Percentiles rank a stretch among this genome's conserved stretches.
phyloP scores from a whole-genome alignment of 2,113 vertebrate species.

The Myxocyprinus asiaticus region DNA sequence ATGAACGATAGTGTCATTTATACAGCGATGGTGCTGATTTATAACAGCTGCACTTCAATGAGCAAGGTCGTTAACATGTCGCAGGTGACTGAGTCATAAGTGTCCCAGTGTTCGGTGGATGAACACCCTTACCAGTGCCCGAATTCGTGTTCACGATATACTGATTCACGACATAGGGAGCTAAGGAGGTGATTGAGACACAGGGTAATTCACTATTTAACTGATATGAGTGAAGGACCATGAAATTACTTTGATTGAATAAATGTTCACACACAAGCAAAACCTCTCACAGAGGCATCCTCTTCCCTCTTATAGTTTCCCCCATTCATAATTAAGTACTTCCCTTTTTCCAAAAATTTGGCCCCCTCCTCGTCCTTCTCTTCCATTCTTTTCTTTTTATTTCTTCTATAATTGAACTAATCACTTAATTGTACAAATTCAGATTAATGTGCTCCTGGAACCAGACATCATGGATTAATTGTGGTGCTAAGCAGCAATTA shows the following conservation, averaged over 20 bases:
- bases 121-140: no score
- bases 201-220: conserved; percentile 2
- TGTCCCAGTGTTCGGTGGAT: no score
- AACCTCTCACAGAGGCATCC: conserved; percentile 1
- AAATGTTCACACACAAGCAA: neutral
- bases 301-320: neutral
- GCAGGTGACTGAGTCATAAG: no score
- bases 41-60: no score
- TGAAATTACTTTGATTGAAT: conserved; percentile 13
- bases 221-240: neutral
- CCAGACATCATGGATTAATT: conserved; percentile 73
- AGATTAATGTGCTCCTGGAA: conserved; percentile 72
- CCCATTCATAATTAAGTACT: neutral
- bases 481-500: conserved; percentile 73
- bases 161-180: no score
- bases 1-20: no score
- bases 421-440: conserved; percentile 77
- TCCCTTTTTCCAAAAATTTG: neutral
- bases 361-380: conserved; percentile 46
- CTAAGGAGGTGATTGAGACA: no score
- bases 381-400: conserved; percentile 56
- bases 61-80: no score
- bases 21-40: no score
- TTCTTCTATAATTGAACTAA: conserved; percentile 70
- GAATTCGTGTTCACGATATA: no score